Conservation (phyloP, 2,113 vertebrate genomes). For the Etheostoma cragini region DNA sequence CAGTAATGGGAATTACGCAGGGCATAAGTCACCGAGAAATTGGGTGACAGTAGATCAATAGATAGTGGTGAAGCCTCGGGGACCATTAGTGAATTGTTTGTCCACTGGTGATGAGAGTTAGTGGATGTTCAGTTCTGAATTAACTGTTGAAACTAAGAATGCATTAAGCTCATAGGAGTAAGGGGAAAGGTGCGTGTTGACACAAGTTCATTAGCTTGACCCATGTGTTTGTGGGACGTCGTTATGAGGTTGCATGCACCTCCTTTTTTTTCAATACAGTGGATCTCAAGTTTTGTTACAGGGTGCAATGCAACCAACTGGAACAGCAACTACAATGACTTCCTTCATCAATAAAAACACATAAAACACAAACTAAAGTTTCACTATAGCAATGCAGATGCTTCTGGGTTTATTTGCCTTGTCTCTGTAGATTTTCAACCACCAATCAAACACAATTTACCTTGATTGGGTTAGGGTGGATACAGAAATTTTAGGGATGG, state of each 20-base stretch:
- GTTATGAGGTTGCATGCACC: constrained; percentile 24
- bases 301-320: not conserved
- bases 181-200: constrained; percentile 13
- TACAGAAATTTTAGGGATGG: no score
- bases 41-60: constrained; percentile 83
- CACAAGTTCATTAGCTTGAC: constrained; percentile 42
- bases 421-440: not conserved
- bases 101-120: constrained; percentile 49
- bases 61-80: constrained; percentile 75
- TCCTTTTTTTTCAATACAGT: not conserved
- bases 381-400: not conserved
- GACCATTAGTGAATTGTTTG: constrained; percentile 82
- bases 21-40: constrained; percentile 81
- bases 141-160: constrained; percentile 55
- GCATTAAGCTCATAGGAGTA: constrained; percentile 29
- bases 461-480: no score
- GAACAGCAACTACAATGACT: not conserved
- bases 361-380: not conserved
- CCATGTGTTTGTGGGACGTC: constrained; percentile 24
- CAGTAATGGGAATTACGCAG: constrained; percentile 81
- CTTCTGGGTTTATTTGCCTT: not conserved
- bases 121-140: constrained; percentile 54
- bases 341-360: not conserved
- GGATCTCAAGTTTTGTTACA: not conserved
- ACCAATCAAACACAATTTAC: not conserved